Percentiles rank a stretch among this genome's conserved stretches.
These are phyloP conservation scores for Homarus americanus DNA, from an alignment of 1,140 invertebrate genomes.

Conservation along the genomic window DNA sequence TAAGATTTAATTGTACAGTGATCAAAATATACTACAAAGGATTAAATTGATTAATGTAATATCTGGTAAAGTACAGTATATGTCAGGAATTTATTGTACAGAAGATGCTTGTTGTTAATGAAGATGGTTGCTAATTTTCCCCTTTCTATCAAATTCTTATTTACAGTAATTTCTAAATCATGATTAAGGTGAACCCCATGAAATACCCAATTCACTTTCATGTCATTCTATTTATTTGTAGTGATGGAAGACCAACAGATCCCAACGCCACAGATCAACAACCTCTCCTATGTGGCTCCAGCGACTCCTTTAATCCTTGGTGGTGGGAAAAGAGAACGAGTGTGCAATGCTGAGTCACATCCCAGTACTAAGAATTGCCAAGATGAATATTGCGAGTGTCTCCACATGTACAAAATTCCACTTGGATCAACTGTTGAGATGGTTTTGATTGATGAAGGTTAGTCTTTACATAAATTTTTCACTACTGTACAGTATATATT, in stretches of 20 bases:
- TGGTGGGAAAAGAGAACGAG: not conserved
- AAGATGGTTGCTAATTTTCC: too few relatives aligned
- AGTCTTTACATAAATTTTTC: not conserved
- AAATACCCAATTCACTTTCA: too few relatives aligned
- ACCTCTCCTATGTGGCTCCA: conserved; percentile 88
- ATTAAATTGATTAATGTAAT: too few relatives aligned
- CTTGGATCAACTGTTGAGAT: conserved; percentile 56
- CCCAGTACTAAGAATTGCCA: conserved; percentile 38
- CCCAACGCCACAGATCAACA: conserved; percentile 87
- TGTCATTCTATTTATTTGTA: not conserved
- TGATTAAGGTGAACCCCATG: too few relatives aligned
- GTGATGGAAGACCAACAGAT: conserved; percentile 79
- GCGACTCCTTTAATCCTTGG: conserved; percentile 85
- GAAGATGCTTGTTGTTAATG: too few relatives aligned
- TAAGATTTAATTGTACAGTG: too few relatives aligned
- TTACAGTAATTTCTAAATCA: too few relatives aligned
- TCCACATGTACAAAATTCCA: conserved; percentile 68
- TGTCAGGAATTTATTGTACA: too few relatives aligned
- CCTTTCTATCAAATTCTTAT: too few relatives aligned
- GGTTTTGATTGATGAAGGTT: conserved; percentile 69
- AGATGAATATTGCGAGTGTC: conserved; percentile 67
- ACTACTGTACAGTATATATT: too few relatives aligned
- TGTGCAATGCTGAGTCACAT: conserved; percentile 88
- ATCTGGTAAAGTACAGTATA: too few relatives aligned
- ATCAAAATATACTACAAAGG: too few relatives aligned